phyloP scores from a whole-genome alignment of 2,888 invertebrate genomes.

The Trichopoda pennipes region DNA sequence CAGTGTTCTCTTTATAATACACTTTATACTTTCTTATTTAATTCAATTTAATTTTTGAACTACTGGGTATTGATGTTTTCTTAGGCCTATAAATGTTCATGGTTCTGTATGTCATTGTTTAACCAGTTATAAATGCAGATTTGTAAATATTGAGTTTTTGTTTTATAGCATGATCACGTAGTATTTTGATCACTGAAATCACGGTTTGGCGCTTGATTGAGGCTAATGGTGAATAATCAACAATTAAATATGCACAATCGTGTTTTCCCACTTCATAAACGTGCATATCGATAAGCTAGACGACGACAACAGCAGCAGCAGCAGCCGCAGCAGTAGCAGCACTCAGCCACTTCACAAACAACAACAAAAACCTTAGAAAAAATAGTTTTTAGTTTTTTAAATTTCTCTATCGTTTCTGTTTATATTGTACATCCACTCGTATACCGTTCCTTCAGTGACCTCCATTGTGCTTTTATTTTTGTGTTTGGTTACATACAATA shows the following conservation, averaged over 20 bases:
- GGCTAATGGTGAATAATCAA: constrained; percentile 69
- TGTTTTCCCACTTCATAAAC: constrained; percentile 70
- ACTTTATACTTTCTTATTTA: too few species aligned
- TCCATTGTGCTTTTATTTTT: constrained; percentile 18
- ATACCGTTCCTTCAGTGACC: constrained; percentile 41
- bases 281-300: constrained; percentile 56
- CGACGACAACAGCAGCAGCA: not conserved
- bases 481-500: not conserved
- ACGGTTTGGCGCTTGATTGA: constrained; percentile 69
- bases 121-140: not conserved
- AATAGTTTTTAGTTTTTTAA: constrained; percentile 16
- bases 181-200: constrained; percentile 65
- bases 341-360: constrained; percentile 15
- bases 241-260: constrained; percentile 70
- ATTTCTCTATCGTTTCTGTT: constrained; percentile 32
- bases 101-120: not conserved
- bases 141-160: constrained; percentile 5
- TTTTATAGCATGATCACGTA: constrained; percentile 65
- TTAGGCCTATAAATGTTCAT: not conserved
- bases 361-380: constrained; percentile 31
- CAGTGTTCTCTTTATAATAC: too few species aligned
- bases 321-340: not conserved
- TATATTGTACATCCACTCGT: too few species aligned
- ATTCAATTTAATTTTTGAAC: not conserved
- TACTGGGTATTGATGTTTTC: constrained; percentile 12